Conservation (phyloP, 2,888 invertebrate genomes). For the Sphaerophoria taeniata region DNA sequence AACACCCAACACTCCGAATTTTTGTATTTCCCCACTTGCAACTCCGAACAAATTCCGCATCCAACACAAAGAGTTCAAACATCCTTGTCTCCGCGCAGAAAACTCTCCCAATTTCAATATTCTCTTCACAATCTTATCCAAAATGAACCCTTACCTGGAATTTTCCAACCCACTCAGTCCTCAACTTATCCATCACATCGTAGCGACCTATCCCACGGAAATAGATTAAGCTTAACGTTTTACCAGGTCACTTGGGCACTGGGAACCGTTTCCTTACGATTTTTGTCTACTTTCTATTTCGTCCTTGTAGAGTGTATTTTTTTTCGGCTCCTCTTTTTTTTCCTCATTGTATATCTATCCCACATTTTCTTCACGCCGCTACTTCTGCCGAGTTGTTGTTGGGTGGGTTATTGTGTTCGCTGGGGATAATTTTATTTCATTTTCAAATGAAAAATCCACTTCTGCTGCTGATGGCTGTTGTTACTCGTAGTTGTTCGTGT, state of each 20-base stretch:
- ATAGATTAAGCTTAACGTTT: constrained; percentile 63
- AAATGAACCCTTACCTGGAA: constrained; percentile 43
- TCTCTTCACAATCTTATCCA: constrained; percentile 1
- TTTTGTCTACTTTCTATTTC: constrained; percentile 50
- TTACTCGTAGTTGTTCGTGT: constrained; percentile 18
- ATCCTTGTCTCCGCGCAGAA: constrained; percentile 25
- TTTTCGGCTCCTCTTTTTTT: background rate
- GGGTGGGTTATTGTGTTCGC: constrained; percentile 26
- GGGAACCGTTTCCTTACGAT: constrained; percentile 24
- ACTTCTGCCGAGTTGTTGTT: constrained; percentile 15
- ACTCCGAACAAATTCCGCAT: constrained; percentile 53
- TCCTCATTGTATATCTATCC: background rate
- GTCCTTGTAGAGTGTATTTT: constrained; percentile 18
- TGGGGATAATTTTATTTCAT: constrained; percentile 52
- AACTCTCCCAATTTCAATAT: background rate
- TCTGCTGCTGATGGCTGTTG: background rate
- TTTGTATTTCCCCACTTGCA: background rate
- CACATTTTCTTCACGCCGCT: constrained; percentile 48
- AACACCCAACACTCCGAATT: constrained; percentile 54
- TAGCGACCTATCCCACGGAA: constrained; percentile 66
- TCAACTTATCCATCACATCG: constrained; percentile 47
- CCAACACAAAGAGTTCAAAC: background rate
- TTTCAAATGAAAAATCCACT: constrained; percentile 29
- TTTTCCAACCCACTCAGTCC: constrained; percentile 36
- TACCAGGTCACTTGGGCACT: constrained; percentile 70